Percentiles rank a stretch among this genome's conserved stretches.
Evolutionary conservation across 2,888 invertebrate species (phyloP).

Genomic region (Drosophila lutescens): DNA sequence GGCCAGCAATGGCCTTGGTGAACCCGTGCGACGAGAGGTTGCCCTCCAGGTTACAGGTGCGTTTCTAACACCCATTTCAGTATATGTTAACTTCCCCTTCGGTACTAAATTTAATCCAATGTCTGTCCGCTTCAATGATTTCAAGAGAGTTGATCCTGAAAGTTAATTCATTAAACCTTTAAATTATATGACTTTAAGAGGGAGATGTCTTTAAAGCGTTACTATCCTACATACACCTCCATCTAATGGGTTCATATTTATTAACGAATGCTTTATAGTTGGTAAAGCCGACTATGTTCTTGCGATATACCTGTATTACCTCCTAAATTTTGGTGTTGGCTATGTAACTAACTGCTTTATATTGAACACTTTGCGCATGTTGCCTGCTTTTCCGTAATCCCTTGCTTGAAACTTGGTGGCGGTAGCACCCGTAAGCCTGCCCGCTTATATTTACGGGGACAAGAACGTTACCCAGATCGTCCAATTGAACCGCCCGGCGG

Average conservation of each 20-base stretch:
- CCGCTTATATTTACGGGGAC: slow-evolving; percentile 89
- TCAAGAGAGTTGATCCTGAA: too few relatives aligned
- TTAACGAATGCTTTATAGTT: neutral
- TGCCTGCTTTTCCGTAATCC: slow-evolving; percentile 40
- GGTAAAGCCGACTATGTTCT: neutral
- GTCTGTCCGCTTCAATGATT: too few relatives aligned
- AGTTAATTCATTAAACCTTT: too few relatives aligned
- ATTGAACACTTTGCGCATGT: slow-evolving; percentile 38
- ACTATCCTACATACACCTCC: too few relatives aligned
- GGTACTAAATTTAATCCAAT: neutral
- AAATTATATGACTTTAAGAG: too few relatives aligned
- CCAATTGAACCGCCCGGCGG: slow-evolving; percentile 88
- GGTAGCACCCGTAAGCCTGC: slow-evolving; percentile 67
- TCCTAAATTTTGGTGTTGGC: slow-evolving; percentile 57
- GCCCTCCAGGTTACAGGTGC: slow-evolving; percentile 90
- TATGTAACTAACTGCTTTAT: slow-evolving; percentile 58
- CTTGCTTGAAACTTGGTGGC: slow-evolving; percentile 50
- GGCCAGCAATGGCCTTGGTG: slow-evolving; percentile 91
- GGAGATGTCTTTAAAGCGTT: too few relatives aligned
- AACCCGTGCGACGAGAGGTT: slow-evolving; percentile 88
- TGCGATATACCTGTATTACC: neutral
- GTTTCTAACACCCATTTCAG: slow-evolving; percentile 54
- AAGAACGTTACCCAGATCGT: slow-evolving; percentile 88
- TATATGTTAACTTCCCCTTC: neutral
- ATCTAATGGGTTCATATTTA: too few relatives aligned